Evolutionary conservation across 2,113 vertebrate genomes (phyloP), one percentile per base, ranked within the genome.

Genomic region (Scophthalmus maximus): DNA sequence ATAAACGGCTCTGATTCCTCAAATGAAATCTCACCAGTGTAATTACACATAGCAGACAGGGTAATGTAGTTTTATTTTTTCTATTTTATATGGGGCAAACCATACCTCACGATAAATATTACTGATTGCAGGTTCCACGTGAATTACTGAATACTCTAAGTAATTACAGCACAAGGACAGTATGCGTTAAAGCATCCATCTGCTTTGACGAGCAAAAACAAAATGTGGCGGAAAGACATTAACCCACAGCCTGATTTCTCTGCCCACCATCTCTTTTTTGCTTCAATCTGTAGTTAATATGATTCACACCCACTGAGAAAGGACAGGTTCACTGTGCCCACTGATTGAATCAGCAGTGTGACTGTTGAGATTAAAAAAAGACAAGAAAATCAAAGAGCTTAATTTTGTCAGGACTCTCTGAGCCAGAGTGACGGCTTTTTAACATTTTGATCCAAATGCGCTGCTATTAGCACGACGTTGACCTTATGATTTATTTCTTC

Each of bases 401-500:
- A 2, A 6, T 46, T 46, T 46, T 44, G 42, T 5, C 20, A 22
- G 2, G 9, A 8, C 42, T 46, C 42, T n/a, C 42, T 8, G 42
- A 46, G 42, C 42, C 5, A n/a, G 42, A 46, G 42, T 46, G 42
- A n/a, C 42, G 17, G 18, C 47, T 32, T 79, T 68, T 74, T 66
- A 60, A 50, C 56, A 55, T 80, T 78, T 82, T 67, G 64, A 78
- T 82, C 25, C 47, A 51, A 70, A 63, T 79, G 32, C 1, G 25
- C 38, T 60, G 64, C 44, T 65, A 58, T 65, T 72, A 53, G 15
- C 64, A 2, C 2, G 22, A 22, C 14, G 30, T 38, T 2, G 29
- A 47, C 60, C n/a, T 65, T 26, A 3, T 44, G 71, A 82, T 85
- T 85, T 79, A 63, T 77, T 71, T 66, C 6, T 63, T 69, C 29